Base-by-base conservation (phyloP, 2,797 vertebrate genomes). In the Sparidentex hasta region DNA sequence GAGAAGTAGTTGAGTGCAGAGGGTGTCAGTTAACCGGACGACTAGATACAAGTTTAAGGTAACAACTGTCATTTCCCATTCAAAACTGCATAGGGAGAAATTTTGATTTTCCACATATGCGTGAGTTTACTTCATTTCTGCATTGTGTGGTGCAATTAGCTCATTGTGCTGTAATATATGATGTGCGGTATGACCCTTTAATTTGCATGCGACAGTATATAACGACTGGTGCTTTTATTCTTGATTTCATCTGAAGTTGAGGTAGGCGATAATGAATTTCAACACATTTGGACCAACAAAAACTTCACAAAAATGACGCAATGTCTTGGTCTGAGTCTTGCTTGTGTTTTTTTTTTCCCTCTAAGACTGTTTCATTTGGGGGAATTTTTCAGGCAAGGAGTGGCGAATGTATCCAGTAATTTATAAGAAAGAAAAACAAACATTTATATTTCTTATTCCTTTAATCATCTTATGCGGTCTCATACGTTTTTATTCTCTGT, bases 1-100 rank as follows among this genome's bases (percentile, higher is more conserved):
- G 12, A 63, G 13, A n/a, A 29, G 17, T 4, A 25, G 41, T 2
- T 58, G 13, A 44, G 17, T 33, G 29, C 29, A 29, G 17, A 63
- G 7, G 4, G 11, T 1, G 43, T 29, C 8, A 5, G 3, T 44
- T 70, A 17, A 41, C 3, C 21, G 33, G 8, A 68, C 1, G 11
- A 51, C 2, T 7, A 17, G 12, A 11, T 13, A 7, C 0, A 25
- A 7, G 3, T n/a, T 48, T 4, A 78, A 77, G 86, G 89, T 90
- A 84, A 65, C 80, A 52, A 0, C 2, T 14, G 62, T 78, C 3
- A 23, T 5, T 68, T 54, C 21, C n/a, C 5, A 65, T 23, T 5
- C 41, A 57, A 46, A 73, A 29, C 20, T 17, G 3, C 3, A 52
- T 6, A 5, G 20, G 33, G 29, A n/a, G 7, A 46, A 50, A 27